Conservation (phyloP, 1,140 invertebrate genomes). For the Neomicropteryx cornuta region DNA sequence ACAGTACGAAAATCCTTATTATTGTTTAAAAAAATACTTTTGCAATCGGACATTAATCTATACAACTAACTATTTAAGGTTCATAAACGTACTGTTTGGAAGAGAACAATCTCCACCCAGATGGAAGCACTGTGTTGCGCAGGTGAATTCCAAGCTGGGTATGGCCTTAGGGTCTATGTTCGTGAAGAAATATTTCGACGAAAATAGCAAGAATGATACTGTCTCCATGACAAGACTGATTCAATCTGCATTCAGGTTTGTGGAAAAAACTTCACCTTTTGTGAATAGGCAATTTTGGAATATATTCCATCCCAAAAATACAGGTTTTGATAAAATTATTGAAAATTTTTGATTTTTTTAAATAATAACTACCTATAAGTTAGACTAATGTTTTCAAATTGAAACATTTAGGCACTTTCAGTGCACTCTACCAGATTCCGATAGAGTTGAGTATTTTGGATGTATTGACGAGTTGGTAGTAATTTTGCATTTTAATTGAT, state of each 20-base stretch:
- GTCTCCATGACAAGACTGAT: conserved; percentile 77
- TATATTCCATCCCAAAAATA: too few relatives aligned
- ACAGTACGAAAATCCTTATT: conserved; percentile 29
- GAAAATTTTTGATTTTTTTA: too few relatives aligned
- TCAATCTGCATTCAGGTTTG: conserved; percentile 62
- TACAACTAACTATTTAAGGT: conserved; percentile 39
- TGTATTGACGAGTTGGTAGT: too few relatives aligned
- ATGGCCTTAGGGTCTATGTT: conserved; percentile 78
- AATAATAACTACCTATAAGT: too few relatives aligned
- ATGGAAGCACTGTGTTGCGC: conserved; percentile 75
- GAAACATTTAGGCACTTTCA: too few relatives aligned
- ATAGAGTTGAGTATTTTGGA: too few relatives aligned
- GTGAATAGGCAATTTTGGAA: too few relatives aligned
- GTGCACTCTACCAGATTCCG: too few relatives aligned
- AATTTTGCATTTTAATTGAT: too few relatives aligned
- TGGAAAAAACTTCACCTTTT: too few relatives aligned
- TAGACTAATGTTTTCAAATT: too few relatives aligned
- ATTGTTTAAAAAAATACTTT: background rate
- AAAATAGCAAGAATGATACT: conserved; percentile 72
- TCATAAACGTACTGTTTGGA: conserved; percentile 61
- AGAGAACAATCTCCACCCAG: conserved; percentile 59
- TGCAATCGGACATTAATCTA: background rate
- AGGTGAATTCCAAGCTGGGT: conserved; percentile 74
- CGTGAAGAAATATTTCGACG: conserved; percentile 75
- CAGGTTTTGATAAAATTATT: too few relatives aligned